Conservation (phyloP, 1,140 invertebrate genomes). For the Pseudomyrmex concolor region DNA sequence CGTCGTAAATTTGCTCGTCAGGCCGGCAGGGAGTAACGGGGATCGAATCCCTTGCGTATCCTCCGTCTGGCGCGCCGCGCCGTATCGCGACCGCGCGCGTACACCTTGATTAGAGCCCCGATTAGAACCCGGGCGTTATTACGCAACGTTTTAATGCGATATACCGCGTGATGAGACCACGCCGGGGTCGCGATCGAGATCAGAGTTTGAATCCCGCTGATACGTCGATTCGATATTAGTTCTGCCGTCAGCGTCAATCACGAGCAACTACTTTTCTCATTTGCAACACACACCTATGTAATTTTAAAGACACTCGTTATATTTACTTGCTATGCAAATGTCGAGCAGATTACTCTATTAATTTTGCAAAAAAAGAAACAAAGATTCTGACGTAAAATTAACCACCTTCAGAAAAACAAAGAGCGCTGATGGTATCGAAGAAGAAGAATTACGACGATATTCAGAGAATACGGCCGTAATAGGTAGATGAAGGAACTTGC, state of each 20-base stretch:
- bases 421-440: not conserved
- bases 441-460: constrained; percentile 42
- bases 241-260: constrained; percentile 3
- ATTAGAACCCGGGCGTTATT: constrained; percentile 42
- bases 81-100: constrained; percentile 25
- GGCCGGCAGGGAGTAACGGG: constrained; percentile 61
- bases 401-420: too few relatives aligned
- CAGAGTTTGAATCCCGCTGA: not conserved
- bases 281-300: not conserved
- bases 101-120: constrained; percentile 8
- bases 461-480: constrained; percentile 51
- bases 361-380: too few relatives aligned
- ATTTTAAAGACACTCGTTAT: not conserved
- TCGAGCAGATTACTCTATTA: not conserved
- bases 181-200: not conserved
- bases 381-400: too few relatives aligned
- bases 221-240: constrained; percentile 6
- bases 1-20: constrained; percentile 55
- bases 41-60: constrained; percentile 49
- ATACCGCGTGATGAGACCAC: constrained; percentile 35
- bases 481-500: not conserved
- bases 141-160: constrained; percentile 49
- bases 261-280: constrained; percentile 2
- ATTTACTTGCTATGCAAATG: not conserved
- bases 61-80: not conserved